Base-by-base conservation (phyloP, 2,113 vertebrate species). In the Ramphastos sulfuratus region DNA sequence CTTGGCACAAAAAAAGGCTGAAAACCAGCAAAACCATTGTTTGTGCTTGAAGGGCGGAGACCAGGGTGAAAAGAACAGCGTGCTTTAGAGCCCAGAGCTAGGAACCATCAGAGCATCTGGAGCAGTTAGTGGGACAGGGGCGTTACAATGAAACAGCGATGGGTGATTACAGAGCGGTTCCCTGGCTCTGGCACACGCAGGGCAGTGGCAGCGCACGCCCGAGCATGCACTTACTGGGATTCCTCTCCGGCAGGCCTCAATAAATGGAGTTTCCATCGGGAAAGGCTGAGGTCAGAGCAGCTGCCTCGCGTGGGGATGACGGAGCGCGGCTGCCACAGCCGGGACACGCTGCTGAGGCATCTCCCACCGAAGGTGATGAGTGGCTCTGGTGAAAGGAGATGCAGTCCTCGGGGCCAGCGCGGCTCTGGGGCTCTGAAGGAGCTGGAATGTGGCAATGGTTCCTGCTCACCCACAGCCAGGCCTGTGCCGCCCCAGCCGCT, bases 61-160 rank as follows among this genome's bases (percentile, higher is more conserved):
- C 90, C 69, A 64, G 92, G 92, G 90, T 86, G 95, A 93, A 92
- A 89, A 93, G 96, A 96, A 96, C 92, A 89, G 89, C 89, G 35
- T 96, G 94, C 94, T 94, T 96, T 86, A 84, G 60, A 93, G 94
- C 96, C 95, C 92, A 94, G 91, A 96, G 95, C 89, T 90, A 96
- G 89, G 91, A 95, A 92, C 81, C 92, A 86, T 78, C 5, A 84
- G 84, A 95, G 92, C 94, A 96, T 96, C 94, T 95, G 95, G 95
- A 94, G 90, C 74, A 87, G 91, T 33, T 92, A 90, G 84, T 42
- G 81, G 86, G 96, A 69, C 70, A 88, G 92, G 90, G 94, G 86
- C 67, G 35, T 84, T 92, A 48, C 89, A 85, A 90, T 93, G 82
- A 50, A 94, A 86, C 69, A 54, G 72, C 93, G 95, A 84, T 69